Conservation (phyloP, 2,113 vertebrate species). For the Synodontis membranacea region DNA sequence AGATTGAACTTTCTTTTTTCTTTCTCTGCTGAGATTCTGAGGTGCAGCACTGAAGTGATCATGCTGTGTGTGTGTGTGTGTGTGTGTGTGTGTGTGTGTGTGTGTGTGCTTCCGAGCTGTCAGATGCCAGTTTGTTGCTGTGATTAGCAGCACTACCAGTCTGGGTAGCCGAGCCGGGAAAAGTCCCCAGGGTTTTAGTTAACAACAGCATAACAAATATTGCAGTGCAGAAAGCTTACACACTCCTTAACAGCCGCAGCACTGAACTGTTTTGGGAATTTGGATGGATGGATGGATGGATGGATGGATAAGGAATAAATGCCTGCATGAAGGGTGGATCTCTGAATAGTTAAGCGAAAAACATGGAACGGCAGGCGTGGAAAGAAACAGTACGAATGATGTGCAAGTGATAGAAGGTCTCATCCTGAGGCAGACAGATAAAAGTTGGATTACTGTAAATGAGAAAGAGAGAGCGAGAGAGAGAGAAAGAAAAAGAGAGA, state of each 20-base stretch:
- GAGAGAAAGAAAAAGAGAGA: slow-evolving; percentile 22
- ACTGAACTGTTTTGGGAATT: not conserved
- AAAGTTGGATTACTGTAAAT: not conserved
- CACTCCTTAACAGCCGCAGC: not conserved
- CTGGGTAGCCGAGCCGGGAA: not conserved
- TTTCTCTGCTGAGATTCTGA: slow-evolving; percentile 20
- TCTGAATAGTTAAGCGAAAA: not conserved
- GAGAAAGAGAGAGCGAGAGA: slow-evolving; percentile 17
- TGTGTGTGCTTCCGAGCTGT: not conserved
- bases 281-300: not conserved
- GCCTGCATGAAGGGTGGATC: not conserved
- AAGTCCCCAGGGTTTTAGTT: slow-evolving; percentile 30
- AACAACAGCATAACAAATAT: slow-evolving; percentile 18
- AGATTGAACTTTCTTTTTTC: not conserved
- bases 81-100: not conserved
- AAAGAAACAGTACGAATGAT: not conserved
- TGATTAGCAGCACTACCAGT: not conserved
- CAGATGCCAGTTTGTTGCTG: not conserved
- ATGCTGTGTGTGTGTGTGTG: not conserved
- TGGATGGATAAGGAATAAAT: not conserved
- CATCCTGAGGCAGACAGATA: slow-evolving; percentile 3
- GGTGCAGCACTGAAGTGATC: not conserved
- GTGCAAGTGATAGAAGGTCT: not conserved
- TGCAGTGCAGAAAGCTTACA: slow-evolving; percentile 10
- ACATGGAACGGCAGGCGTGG: not conserved